phyloP scores from a whole-genome alignment of 2,888 invertebrate genomes.

The Teleiodes luculella region DNA sequence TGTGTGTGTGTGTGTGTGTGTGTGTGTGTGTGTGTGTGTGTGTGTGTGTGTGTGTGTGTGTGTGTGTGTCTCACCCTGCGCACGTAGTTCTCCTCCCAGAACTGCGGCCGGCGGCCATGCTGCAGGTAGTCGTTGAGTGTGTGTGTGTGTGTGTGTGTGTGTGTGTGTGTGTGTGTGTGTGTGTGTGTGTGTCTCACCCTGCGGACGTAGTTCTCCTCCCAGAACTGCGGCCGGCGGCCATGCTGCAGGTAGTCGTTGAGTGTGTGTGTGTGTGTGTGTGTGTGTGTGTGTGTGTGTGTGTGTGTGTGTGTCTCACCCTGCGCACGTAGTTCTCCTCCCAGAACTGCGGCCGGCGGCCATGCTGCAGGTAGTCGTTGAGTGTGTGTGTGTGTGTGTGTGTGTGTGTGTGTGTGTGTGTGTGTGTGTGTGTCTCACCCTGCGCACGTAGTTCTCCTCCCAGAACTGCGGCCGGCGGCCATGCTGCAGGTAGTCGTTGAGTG shows the following conservation, averaged over 20 bases:
- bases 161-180: neutral
- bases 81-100: constrained; percentile 95
- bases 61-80: constrained; percentile 72
- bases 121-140: constrained; percentile 92
- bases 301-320: constrained; percentile 56
- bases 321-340: constrained; percentile 95
- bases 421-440: constrained; percentile 66
- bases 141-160: no score
- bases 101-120: constrained; percentile 91
- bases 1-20: no score
- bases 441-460: constrained; percentile 95
- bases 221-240: constrained; percentile 92
- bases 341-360: constrained; percentile 92
- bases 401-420: no score
- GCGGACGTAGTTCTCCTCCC: constrained; percentile 94
- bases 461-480: constrained; percentile 93
- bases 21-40: no score
- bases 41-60: no score
- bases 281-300: no score
- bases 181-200: constrained; percentile 54
- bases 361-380: constrained; percentile 91
- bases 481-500: constrained; percentile 91
- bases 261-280: no score
- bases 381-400: no score
- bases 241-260: constrained; percentile 92